Conservation (phyloP, 2,797 vertebrate species). For the Channa striata region DNA sequence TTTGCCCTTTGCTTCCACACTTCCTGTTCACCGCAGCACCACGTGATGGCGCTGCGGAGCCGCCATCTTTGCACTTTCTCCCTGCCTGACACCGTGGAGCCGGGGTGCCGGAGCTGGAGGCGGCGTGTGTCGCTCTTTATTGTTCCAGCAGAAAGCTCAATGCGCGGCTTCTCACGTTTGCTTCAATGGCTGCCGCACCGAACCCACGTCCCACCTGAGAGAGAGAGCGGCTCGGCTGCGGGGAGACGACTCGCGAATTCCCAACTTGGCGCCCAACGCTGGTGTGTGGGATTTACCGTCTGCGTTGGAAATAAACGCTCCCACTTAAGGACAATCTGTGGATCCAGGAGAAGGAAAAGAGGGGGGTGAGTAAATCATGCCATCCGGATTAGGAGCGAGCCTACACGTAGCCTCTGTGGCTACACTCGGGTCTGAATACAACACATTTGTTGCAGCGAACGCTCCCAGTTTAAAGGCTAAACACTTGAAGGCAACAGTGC, state of each 20-base stretch:
- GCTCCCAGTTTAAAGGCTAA: background rate
- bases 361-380: slow-evolving; percentile 70
- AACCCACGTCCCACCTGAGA: slow-evolving; percentile 73
- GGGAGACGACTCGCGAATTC: background rate
- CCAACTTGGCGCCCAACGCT: background rate
- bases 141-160: slow-evolving; percentile 67
- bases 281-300: slow-evolving; percentile 47
- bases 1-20: background rate
- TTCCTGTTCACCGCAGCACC: background rate
- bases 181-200: slow-evolving; percentile 65
- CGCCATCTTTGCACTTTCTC: background rate
- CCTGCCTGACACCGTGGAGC: slow-evolving; percentile 17
- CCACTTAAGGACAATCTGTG: slow-evolving; percentile 44
- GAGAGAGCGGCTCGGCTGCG: slow-evolving; percentile 39
- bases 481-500: slow-evolving; percentile 13
- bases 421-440: background rate
- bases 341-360: slow-evolving; percentile 46
- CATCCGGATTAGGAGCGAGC: slow-evolving; percentile 56
- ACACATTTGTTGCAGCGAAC: background rate
- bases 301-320: slow-evolving; percentile 20
- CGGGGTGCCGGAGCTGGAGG: slow-evolving; percentile 57
- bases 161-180: slow-evolving; percentile 57
- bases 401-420: slow-evolving; percentile 45
- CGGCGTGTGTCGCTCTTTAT: slow-evolving; percentile 66
- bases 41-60: slow-evolving; percentile 20